These are phyloP conservation scores for Lithophane leautieri DNA, from an alignment of 2,888 invertebrate species.

Conservation along the genomic window DNA sequence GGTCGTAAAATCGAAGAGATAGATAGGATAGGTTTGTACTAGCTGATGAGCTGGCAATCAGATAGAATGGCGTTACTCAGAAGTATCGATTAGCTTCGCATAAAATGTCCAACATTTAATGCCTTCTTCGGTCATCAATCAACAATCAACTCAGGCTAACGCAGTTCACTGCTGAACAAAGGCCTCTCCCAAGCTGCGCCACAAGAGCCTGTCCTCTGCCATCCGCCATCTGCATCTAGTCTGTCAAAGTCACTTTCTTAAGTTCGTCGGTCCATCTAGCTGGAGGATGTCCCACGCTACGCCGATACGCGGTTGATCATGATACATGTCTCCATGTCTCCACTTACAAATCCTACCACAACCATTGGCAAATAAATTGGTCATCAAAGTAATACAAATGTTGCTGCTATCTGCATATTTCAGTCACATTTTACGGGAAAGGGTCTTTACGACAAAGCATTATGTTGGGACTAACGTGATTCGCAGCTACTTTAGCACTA, in stretches of 20 bases:
- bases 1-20: constrained; percentile 27
- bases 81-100: not conserved
- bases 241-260: no score
- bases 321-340: no score
- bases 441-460: not conserved
- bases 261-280: no score
- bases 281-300: no score
- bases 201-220: no score
- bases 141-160: no score
- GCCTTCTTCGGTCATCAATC: no score
- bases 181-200: no score
- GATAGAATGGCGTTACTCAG: constrained; percentile 17
- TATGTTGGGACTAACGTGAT: not conserved
- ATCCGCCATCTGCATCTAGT: no score
- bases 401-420: not conserved
- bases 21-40: constrained; percentile 4
- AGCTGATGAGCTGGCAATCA: constrained; percentile 31
- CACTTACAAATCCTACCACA: no score
- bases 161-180: no score
- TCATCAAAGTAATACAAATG: not conserved
- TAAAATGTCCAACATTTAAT: not conserved
- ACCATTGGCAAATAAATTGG: not conserved
- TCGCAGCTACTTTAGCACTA: not conserved
- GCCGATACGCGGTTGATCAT: no score
- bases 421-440: not conserved